These are phyloP conservation scores for Eumaeus atala DNA, from an alignment of 1,140 invertebrate species.

Conservation along the genomic window DNA sequence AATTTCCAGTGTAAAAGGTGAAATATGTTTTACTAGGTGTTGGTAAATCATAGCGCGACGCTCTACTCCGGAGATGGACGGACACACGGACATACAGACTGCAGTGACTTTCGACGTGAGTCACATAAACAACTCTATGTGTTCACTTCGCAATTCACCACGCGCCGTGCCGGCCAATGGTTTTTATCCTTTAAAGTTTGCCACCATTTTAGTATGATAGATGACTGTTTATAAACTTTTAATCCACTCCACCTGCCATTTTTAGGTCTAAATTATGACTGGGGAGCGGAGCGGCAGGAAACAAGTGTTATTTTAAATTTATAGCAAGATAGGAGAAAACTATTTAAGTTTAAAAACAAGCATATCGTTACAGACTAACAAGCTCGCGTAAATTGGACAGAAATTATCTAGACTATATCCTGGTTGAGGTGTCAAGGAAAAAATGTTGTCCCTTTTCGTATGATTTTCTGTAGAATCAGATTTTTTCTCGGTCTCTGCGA, in stretches of 20 bases:
- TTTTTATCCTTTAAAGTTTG: background rate
- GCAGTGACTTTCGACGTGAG: background rate
- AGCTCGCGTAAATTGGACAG: too few relatives aligned
- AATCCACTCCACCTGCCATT: background rate
- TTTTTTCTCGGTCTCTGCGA: too few relatives aligned
- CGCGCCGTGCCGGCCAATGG: background rate
- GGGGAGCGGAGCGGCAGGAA: background rate
- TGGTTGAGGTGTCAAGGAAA: too few relatives aligned
- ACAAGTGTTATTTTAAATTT: too few relatives aligned
- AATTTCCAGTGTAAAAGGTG: background rate
- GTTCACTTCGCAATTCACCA: background rate
- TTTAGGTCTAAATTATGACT: background rate
- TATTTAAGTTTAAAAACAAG: too few relatives aligned
- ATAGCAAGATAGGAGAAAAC: too few relatives aligned
- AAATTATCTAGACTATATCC: too few relatives aligned
- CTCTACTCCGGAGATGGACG: background rate
- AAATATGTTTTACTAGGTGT: slow-evolving; percentile 3
- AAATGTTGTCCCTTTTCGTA: too few relatives aligned
- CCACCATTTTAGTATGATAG: background rate
- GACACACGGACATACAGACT: slow-evolving; percentile 1
- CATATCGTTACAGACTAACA: too few relatives aligned
- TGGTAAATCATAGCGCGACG: slow-evolving; percentile 3
- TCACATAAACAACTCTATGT: slow-evolving; percentile 6
- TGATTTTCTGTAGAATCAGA: too few relatives aligned
- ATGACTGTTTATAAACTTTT: background rate